phyloP scores from a whole-genome alignment of 2,797 vertebrate species.

The Enteromius anoplus region DNA sequence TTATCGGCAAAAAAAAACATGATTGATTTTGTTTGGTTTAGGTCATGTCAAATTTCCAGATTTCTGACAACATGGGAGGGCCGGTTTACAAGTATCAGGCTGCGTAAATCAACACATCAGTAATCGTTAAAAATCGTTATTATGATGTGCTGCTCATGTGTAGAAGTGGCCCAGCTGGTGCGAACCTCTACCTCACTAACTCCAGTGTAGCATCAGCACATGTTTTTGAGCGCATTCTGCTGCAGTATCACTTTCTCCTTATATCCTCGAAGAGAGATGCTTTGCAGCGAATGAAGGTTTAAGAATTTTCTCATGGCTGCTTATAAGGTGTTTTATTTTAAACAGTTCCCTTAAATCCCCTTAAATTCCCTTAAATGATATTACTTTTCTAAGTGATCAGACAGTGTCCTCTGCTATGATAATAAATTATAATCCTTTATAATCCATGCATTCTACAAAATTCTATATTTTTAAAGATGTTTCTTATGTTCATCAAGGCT shows the following conservation, averaged over 20 bases:
- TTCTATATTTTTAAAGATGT: neutral
- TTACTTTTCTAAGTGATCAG: constrained; percentile 12
- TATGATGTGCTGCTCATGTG: constrained; percentile 50
- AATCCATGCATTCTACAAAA: neutral
- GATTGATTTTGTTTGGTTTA: constrained; percentile 21
- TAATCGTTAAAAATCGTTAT: constrained; percentile 45
- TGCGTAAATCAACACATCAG: constrained; percentile 23
- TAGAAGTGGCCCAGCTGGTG: constrained; percentile 49
- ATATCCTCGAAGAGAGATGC: constrained; percentile 41
- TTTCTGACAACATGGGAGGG: neutral
- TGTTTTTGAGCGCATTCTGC: constrained; percentile 40
- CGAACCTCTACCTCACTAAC: constrained; percentile 53
- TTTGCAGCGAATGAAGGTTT: neutral
- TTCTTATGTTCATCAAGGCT: too few relatives aligned
- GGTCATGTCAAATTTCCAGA: constrained; percentile 37
- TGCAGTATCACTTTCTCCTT: constrained; percentile 46
- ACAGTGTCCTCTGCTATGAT: neutral
- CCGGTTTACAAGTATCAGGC: constrained; percentile 44
- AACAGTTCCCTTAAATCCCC: constrained; percentile 1
- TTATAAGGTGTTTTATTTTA: constrained; percentile 12
- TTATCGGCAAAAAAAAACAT: neutral
- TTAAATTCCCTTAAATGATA: too few relatives aligned
- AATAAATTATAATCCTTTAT: neutral
- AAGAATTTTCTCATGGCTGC: neutral
- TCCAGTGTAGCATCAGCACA: constrained; percentile 51